Evolutionary conservation across 2,113 vertebrate species (phyloP).

Genomic region (Craseonycteris thonglongyai): DNA sequence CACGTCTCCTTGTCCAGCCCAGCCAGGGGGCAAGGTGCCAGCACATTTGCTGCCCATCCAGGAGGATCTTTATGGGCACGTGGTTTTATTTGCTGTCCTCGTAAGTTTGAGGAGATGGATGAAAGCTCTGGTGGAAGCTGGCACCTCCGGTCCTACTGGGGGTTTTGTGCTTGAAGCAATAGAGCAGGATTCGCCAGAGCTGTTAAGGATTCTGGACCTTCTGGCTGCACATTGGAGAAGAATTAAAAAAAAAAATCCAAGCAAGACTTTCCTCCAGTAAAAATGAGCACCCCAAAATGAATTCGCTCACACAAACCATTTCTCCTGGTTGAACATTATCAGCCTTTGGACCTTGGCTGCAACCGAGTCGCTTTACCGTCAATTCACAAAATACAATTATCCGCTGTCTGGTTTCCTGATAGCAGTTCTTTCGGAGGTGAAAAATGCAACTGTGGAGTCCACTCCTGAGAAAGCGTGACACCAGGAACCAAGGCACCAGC

Average conservation of each 20-base stretch:
- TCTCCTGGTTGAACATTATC: conserved; percentile 79
- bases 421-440: conserved; percentile 63
- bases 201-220: conserved; percentile 43
- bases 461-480: conserved; percentile 30
- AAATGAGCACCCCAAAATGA: conserved; percentile 64
- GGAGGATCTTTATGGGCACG: not conserved
- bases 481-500: conserved; percentile 27
- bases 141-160: not conserved
- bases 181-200: conserved; percentile 48
- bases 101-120: not conserved
- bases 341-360: conserved; percentile 74
- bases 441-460: conserved; percentile 58
- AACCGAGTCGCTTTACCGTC: conserved; percentile 49
- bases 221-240: not conserved
- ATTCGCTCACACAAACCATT: conserved; percentile 75
- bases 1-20: not conserved
- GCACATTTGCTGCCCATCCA: not conserved
- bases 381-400: conserved; percentile 71
- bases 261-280: not conserved
- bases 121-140: not conserved
- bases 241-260: conserved; percentile 22
- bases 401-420: conserved; percentile 70
- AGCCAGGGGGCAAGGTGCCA: not conserved
- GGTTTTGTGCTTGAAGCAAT: not conserved
- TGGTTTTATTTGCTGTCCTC: conserved; percentile 22